phyloP scores from a whole-genome alignment of 2,113 vertebrate genomes.

The Oreochromis tanganicae region DNA sequence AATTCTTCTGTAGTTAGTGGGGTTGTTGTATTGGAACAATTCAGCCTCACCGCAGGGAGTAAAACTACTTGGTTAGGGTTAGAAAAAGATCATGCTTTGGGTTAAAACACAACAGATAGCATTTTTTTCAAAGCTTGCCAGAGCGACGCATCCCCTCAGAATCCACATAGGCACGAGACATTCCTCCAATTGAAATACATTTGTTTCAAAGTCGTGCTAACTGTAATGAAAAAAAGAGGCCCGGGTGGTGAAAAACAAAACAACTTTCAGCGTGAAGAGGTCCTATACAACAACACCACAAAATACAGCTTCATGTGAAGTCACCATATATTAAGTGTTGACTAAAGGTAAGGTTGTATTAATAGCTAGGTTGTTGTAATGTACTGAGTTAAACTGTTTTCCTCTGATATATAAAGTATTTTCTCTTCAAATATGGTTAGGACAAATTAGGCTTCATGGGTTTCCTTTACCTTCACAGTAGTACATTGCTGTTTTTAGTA shows the following conservation, averaged over 20 bases:
- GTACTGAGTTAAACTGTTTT: background rate
- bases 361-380: background rate
- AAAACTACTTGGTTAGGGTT: background rate
- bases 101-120: background rate
- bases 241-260: background rate
- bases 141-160: background rate
- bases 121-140: background rate
- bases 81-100: background rate
- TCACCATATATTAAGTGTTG: background rate
- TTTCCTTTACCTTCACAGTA: background rate
- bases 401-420: background rate
- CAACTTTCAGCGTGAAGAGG: background rate
- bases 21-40: background rate
- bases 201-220: background rate
- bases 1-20: background rate
- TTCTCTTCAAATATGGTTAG: background rate
- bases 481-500: background rate
- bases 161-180: background rate
- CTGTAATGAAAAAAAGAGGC: background rate
- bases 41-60: background rate
- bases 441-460: background rate
- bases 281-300: background rate
- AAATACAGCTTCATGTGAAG: background rate
- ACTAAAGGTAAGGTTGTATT: background rate
- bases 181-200: background rate